phyloP scores from a whole-genome alignment of 2,113 vertebrate species.

The Datnioides undecimradiatus region DNA sequence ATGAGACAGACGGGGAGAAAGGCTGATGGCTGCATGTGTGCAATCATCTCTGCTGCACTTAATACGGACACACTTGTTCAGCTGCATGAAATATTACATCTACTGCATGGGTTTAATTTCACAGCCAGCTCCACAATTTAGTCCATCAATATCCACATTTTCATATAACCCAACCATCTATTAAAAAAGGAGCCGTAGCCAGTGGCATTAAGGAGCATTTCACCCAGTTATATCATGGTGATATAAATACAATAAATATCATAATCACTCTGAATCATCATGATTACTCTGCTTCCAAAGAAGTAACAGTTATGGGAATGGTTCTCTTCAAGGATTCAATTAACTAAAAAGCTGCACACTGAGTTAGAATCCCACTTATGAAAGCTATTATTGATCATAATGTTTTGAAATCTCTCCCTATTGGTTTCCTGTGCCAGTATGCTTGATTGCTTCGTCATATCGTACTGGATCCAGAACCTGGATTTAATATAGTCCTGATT shows the following conservation, averaged over 20 bases:
- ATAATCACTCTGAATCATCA: conserved; percentile 46
- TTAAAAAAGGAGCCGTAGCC: conserved; percentile 12
- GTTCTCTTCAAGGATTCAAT: conserved; percentile 76
- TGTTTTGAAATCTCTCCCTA: conserved; percentile 67
- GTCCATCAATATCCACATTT: conserved; percentile 44
- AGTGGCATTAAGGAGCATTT: conserved; percentile 22
- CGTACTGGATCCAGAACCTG: conserved; percentile 15
- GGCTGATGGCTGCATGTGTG: conserved; percentile 48
- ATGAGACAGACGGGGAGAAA: conserved; percentile 62
- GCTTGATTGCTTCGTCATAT: conserved; percentile 31
- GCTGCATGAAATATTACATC: conserved; percentile 13
- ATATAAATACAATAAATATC: conserved; percentile 55
- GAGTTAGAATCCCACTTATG: conserved; percentile 69
- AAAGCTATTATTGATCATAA: conserved; percentile 82
- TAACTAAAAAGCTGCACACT: conserved; percentile 81
- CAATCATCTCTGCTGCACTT: conserved; percentile 31
- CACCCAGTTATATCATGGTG: conserved; percentile 10
- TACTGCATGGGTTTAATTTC: conserved; percentile 52
- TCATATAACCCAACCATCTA: conserved; percentile 41
- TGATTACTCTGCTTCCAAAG: conserved; percentile 50
- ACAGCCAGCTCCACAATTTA: conserved; percentile 43
- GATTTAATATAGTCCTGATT: conserved; percentile 37
- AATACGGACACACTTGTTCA: conserved; percentile 16
- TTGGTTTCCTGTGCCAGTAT: conserved; percentile 51
- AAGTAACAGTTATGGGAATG: conserved; percentile 67